Evolutionary conservation across 2,888 invertebrate genomes (phyloP), one percentile per base, ranked within the genome.

Genomic region (Atrina japonica): DNA sequence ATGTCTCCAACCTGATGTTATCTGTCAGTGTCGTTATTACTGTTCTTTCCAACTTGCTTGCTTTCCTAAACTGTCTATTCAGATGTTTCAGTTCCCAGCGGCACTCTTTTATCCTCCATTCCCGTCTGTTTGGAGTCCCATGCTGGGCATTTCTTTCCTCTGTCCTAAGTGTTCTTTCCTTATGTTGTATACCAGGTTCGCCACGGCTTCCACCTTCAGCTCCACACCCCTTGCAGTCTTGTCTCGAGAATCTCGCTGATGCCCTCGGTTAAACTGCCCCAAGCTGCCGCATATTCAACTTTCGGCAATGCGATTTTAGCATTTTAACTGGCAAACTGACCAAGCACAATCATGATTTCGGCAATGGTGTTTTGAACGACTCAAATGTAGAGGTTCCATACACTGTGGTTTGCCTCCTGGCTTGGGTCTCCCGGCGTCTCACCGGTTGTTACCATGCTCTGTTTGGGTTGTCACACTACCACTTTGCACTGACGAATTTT

Each of bases 131-230:
- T 11, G 47, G 60, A 23, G 53, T 56, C 40, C 56, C 7, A 23
- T 43, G 9, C 2, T 41, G 5, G 5, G 6, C 7, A 25, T 30
- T n/a, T 40, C 21, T 30, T 35, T 11, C n/a, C 21, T 16, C 50
- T 21, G 21, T 18, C 59, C 55, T 35, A 68, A 68, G 40, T 14
- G 41, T 29, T 53, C 61, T 21, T 43, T 61, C 3, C 60, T 61
- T 3, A 68, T 45, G 53, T 64, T 52, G 40, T 64, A 64, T 23
- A 64, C 25, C 11, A 64, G n/a, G 41, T 64, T 64, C 35, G 25
- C 14, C 21, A 64, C 16, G 1, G 29, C 11, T 18, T 40, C 41
- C n/a, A 25, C 29, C 18, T 41, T 64, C 25, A 6, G 52, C 52
- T 52, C 52, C 2, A 43, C 52, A 23, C 43, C 3, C 53, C 41